Conservation (phyloP, 2,888 invertebrate genomes). For the Acanthosepion pharaonis region DNA sequence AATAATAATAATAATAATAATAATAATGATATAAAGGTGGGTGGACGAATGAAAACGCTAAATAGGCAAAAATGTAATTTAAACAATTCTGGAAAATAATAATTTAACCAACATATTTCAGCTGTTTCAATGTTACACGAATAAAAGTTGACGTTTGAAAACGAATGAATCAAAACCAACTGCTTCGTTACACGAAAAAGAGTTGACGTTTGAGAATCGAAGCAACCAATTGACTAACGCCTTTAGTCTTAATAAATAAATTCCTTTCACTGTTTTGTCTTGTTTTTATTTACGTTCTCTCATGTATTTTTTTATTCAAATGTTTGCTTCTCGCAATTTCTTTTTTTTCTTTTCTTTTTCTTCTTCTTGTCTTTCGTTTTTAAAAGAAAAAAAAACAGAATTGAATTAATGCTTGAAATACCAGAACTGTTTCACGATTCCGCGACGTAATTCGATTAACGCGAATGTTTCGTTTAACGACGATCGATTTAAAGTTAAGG, state of each 20-base stretch:
- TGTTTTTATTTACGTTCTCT: too few relatives aligned
- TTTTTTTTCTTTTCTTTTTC: not conserved
- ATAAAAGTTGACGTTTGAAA: too few relatives aligned
- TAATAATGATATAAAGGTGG: too few relatives aligned
- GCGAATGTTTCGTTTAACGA: not conserved
- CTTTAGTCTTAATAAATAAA: not conserved
- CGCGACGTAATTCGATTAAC: conserved; percentile 18
- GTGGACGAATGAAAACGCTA: too few relatives aligned
- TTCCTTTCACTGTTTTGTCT: not conserved
- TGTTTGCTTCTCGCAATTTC: too few relatives aligned
- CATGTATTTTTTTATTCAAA: too few relatives aligned
- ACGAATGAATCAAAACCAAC: not conserved
- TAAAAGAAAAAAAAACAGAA: not conserved
- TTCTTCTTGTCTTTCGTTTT: not conserved
- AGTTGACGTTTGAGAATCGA: not conserved
- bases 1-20: too few relatives aligned
- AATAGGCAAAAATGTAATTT: too few relatives aligned
- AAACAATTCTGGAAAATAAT: too few relatives aligned
- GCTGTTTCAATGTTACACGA: too few relatives aligned
- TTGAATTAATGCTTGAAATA: not conserved
- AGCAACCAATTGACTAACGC: not conserved
- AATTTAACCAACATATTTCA: too few relatives aligned
- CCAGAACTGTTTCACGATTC: not conserved
- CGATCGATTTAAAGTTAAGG: not conserved
- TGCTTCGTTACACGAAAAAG: not conserved